A percentile compares a stretch with the other conserved stretches of the same genome.
These are phyloP conservation scores for Polymixis flavicincta DNA, from an alignment of 2,888 invertebrate genomes.

Conservation along the genomic window DNA sequence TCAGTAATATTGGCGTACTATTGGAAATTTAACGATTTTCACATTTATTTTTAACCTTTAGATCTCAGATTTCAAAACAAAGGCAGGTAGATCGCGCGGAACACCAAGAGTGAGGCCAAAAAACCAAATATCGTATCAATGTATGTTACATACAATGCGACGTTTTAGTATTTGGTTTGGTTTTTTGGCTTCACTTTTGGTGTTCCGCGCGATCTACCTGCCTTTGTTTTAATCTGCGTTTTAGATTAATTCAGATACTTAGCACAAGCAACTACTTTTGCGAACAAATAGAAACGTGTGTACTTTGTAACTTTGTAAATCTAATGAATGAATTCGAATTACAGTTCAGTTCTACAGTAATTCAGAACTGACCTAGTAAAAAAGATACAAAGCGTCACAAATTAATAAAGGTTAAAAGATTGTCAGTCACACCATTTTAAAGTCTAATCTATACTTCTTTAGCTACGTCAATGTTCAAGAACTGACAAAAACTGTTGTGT, in stretches of 20 bases:
- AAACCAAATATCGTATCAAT: too few relatives aligned
- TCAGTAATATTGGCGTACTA: constrained; percentile 45
- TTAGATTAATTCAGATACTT: neutral
- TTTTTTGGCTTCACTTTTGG: too few relatives aligned
- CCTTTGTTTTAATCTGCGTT: too few relatives aligned
- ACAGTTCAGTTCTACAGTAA: too few relatives aligned
- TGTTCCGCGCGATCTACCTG: too few relatives aligned
- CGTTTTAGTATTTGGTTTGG: too few relatives aligned
- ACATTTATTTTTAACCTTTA: neutral
- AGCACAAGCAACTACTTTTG: neutral
- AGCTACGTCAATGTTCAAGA: constrained; percentile 37
- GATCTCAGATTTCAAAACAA: too few relatives aligned
- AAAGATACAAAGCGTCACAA: neutral
- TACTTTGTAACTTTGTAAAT: neutral
- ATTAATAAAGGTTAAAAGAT: neutral
- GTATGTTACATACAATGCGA: too few relatives aligned
- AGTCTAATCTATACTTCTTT: neutral
- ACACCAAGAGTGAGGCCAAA: too few relatives aligned
- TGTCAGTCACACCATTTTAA: neutral
- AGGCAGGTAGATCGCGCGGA: too few relatives aligned
- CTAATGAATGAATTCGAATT: neutral
- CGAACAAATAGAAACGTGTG: neutral
- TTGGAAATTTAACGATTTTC: neutral
- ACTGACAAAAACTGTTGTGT: constrained; percentile 32
- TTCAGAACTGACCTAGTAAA: neutral